phyloP scores from a whole-genome alignment of 92 coral and sea anemone species.

The Diadumene lineata region DNA sequence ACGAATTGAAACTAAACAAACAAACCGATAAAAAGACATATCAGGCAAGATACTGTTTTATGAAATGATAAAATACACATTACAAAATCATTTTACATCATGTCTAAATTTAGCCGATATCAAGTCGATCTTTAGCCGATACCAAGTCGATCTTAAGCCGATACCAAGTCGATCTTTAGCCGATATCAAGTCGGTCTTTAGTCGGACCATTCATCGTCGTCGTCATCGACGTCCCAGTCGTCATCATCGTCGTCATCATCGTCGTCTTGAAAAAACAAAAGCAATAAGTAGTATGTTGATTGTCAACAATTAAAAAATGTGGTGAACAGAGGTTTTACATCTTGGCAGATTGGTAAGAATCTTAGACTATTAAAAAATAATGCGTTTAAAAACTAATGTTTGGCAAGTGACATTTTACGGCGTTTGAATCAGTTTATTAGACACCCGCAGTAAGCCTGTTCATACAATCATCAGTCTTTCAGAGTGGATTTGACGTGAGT shows the following conservation, averaged over 20 bases:
- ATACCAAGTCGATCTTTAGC: no score
- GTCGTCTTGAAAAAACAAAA: constrained; percentile 54
- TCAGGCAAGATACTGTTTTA: not conserved
- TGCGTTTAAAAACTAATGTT: no score
- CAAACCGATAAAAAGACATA: not conserved
- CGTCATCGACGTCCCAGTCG: constrained; percentile 82
- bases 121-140: not conserved
- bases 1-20: not conserved
- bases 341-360: no score
- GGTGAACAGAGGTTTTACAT: no score
- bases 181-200: constrained; percentile 12
- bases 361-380: no score
- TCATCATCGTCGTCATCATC: constrained; percentile 94
- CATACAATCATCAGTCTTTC: no score
- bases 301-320: no score
- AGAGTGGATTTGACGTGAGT: no score
- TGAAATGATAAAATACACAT: not conserved
- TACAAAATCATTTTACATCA: not conserved
- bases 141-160: not conserved
- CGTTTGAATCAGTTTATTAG: no score
- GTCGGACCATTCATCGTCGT: constrained; percentile 95
- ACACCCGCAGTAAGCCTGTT: no score
- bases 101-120: not conserved
- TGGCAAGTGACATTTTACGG: no score
- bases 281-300: no score